Evolutionary conservation across 2,888 invertebrate species (phyloP), one percentile per base, ranked within the genome.

Genomic region (Dryococelus australis): DNA sequence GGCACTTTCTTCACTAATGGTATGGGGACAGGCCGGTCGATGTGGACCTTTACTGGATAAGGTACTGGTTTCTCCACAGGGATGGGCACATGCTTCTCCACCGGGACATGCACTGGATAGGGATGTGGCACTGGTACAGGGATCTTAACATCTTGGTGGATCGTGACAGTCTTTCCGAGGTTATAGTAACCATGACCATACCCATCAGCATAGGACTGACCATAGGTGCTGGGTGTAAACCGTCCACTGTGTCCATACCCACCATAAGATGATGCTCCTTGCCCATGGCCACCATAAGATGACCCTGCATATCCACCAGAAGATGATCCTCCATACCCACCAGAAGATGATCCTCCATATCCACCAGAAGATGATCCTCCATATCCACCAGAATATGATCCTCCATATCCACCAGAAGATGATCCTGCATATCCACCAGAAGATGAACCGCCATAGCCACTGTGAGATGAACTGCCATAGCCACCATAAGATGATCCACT

Each of bases 61-160:
- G 96, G 94, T 10, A 89, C 88, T 13, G 96, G 96, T 91, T 95
- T 96, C 91, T 96, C 95, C 3, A 96, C 94, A 90, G 95, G 95
- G 90, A 96, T 95, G 28, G 95, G 95, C 28, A 95, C 94, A 35
- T 95, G 95, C 91, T 95, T 96, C 91, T 96, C 96, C 6, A 96
- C 96, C 0, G 88, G 87, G 13, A 87, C 86, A 78, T 88, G 87
- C 2, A 96, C 94, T 90, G 95, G 95, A 90, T 96, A 95, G 43
- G 95, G 95, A 28, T 95, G 94, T 47, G 96, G 95, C 91, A 96
- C 96, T 2, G 95, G 95, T 92, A 95, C 96, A 4, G 96, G 96
- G 20, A 96, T 95, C 90, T 95, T 95, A 1, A 83, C 28, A 9
- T 83, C 20, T 90, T 95, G 95, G 90, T 96, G 96, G 87, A 96